phyloP scores from a whole-genome alignment of 2,113 vertebrate species.

The Galemys pyrenaicus region DNA sequence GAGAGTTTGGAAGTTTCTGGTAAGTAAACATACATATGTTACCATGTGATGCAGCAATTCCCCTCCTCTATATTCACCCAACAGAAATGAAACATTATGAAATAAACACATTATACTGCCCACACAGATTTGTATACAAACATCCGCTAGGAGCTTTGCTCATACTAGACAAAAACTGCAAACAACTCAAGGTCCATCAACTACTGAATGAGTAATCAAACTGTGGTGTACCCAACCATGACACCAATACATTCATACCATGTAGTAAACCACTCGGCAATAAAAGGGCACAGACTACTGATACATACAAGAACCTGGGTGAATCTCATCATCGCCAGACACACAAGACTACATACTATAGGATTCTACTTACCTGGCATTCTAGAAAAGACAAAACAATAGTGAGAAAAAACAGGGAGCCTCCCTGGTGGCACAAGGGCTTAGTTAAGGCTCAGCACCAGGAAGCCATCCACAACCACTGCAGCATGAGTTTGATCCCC shows the following conservation, averaged over 20 bases:
- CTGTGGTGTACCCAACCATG: background rate
- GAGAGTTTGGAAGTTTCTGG: background rate
- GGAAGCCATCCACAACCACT: no score
- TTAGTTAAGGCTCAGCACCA: no score
- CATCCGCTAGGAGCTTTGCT: background rate
- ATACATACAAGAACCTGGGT: background rate
- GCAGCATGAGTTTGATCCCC: no score
- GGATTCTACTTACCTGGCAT: background rate
- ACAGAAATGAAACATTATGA: background rate
- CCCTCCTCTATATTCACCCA: background rate
- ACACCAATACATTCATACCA: background rate
- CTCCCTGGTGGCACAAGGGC: no score
- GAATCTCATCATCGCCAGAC: background rate
- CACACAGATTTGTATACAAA: background rate
- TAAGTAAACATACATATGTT: background rate
- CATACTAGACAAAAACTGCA: background rate
- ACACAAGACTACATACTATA: no score
- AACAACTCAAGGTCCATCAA: background rate
- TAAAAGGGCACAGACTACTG: background rate
- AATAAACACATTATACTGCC: no score
- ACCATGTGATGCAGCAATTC: background rate
- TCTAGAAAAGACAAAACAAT: background rate
- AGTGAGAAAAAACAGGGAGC: background rate
- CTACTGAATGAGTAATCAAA: background rate
- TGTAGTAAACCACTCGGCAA: background rate